Conservation (phyloP, 92 coral and sea anemone genomes). For the Palythoa heliodiscus region DNA sequence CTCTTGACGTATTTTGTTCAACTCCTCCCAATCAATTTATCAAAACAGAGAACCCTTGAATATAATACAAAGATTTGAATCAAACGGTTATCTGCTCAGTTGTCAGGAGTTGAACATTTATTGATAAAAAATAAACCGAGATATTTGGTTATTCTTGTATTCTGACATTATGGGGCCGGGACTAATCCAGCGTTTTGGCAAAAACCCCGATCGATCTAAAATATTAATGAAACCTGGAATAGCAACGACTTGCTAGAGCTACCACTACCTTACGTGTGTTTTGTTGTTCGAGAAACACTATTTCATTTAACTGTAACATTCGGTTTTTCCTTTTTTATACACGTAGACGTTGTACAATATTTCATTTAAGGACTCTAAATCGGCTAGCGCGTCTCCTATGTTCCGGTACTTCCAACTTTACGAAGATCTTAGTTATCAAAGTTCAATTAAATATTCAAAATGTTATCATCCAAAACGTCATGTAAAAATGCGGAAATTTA, state of each 20-base stretch:
- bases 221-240: conserved; percentile 8
- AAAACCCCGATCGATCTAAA: not conserved
- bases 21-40: conserved; percentile 15
- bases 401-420: not conserved
- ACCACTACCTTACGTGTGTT: too few relatives aligned
- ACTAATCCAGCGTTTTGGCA: not conserved
- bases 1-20: conserved; percentile 24
- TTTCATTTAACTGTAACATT: too few relatives aligned
- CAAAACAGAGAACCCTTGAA: conserved; percentile 6
- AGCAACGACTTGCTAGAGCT: conserved; percentile 8
- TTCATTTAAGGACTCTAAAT: not conserved
- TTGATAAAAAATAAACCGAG: conserved; percentile 6
- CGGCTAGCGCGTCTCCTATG: not conserved
- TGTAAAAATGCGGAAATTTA: too few relatives aligned
- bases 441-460: not conserved
- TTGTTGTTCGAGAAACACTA: too few relatives aligned
- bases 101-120: not conserved
- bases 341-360: too few relatives aligned
- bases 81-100: not conserved
- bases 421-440: not conserved
- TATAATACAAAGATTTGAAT: not conserved
- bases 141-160: conserved; percentile 1
- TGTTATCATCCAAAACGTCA: not conserved
- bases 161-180: not conserved
- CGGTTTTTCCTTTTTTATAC: too few relatives aligned